Evolutionary conservation across 1,140 invertebrate species (phyloP).

Genomic region (Ectropis grisescens): DNA sequence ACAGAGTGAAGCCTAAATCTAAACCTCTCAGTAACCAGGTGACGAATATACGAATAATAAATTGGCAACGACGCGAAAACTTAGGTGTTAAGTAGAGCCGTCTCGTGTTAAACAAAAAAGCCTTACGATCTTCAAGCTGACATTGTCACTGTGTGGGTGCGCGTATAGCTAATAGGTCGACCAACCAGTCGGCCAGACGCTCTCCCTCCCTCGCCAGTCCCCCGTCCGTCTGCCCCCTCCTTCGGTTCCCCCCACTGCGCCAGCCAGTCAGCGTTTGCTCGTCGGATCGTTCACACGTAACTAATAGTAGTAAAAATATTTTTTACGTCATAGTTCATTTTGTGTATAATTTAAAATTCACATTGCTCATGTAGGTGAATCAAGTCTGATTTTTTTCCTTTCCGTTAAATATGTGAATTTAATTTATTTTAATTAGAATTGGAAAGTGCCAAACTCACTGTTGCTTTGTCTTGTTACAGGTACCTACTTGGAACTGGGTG

Average conservation of each 20-base stretch:
- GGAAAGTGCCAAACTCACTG: conserved; percentile 37
- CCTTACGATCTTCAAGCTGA: conserved; percentile 44
- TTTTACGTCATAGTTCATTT: conserved; percentile 58
- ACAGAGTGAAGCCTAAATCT: too few relatives aligned
- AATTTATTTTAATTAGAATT: conserved; percentile 15
- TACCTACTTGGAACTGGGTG: conserved; percentile 61
- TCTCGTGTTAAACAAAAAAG: conserved; percentile 25
- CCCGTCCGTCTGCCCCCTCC: conserved; percentile 21
- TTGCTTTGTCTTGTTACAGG: conserved; percentile 67
- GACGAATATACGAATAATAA: too few relatives aligned
- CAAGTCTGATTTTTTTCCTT: conserved; percentile 16
- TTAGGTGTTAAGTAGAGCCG: neutral
- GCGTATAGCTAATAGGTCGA: conserved; percentile 59
- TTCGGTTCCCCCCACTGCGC: conserved; percentile 30
- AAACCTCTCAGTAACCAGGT: too few relatives aligned
- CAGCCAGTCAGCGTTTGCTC: conserved; percentile 55
- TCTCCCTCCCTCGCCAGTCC: conserved; percentile 54
- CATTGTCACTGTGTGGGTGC: conserved; percentile 34
- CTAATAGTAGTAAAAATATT: too few relatives aligned
- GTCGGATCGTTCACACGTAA: conserved; percentile 23
- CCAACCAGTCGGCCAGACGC: conserved; percentile 64
- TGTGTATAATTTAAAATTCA: conserved; percentile 33
- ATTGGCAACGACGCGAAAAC: too few relatives aligned
- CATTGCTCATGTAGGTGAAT: conserved; percentile 34
- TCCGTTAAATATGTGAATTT: conserved; percentile 8